Percentiles rank a stretch among this genome's conserved stretches.
phyloP scores from a whole-genome alignment of 2,888 invertebrate genomes.

The Luperina testacea region DNA sequence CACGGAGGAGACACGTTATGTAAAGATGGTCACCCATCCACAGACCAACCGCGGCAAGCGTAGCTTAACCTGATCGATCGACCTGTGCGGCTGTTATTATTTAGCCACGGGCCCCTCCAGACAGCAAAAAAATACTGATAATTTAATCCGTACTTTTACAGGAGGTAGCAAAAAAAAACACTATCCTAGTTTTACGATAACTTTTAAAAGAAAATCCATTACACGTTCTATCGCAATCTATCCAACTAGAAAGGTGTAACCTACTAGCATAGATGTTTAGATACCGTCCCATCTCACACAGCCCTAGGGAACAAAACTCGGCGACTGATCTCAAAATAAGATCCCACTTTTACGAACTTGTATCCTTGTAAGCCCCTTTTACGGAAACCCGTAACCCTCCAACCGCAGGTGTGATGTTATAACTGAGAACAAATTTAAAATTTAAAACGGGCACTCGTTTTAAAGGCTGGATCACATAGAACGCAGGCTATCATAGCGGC shows the following conservation, averaged over 20 bases:
- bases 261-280: neutral
- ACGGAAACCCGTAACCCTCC: conserved; percentile 30
- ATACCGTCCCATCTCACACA: conserved; percentile 5
- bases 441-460: conserved; percentile 28
- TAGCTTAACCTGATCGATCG: no score
- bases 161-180: neutral
- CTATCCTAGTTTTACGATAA: conserved; percentile 30
- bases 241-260: conserved; percentile 16
- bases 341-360: conserved; percentile 43
- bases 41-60: no score
- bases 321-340: conserved; percentile 30
- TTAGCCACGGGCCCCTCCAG: no score
- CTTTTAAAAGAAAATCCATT: conserved; percentile 47
- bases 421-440: conserved; percentile 36
- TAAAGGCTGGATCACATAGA: conserved; percentile 9
- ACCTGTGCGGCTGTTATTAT: no score
- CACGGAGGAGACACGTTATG: no score
- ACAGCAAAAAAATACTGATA: no score
- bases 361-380: conserved; percentile 32
- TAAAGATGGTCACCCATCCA: no score
- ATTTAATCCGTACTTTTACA: neutral
- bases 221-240: conserved; percentile 30
- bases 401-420: conserved; percentile 51
- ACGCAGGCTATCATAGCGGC: neutral
- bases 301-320: conserved; percentile 30